A percentile compares a stretch with the other conserved stretches of the same genome.
phyloP scores from a whole-genome alignment of 2,888 invertebrate species.

The Metalampra italica region DNA sequence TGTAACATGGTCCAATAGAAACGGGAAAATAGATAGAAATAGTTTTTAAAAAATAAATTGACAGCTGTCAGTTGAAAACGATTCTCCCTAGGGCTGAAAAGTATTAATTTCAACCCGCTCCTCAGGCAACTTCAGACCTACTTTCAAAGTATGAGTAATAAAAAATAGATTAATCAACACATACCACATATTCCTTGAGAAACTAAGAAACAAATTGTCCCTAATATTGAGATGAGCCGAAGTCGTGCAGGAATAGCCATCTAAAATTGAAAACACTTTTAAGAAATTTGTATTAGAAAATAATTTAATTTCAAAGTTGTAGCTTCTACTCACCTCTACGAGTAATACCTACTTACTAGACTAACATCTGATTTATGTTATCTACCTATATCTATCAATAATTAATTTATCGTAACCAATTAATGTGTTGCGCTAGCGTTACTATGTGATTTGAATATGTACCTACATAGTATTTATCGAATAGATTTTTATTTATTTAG shows the following conservation, averaged over 20 bases:
- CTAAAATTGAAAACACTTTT: not conserved
- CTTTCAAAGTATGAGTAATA: too few relatives aligned
- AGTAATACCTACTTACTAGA: not conserved
- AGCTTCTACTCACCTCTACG: not conserved
- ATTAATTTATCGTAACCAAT: not conserved
- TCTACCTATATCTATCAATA: not conserved
- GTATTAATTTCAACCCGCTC: too few relatives aligned
- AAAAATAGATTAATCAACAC: slow-evolving; percentile 7
- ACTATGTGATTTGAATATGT: too few relatives aligned
- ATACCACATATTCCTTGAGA: slow-evolving; percentile 26
- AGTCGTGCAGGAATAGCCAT: not conserved
- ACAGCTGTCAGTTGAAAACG: too few relatives aligned
- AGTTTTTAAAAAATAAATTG: too few relatives aligned
- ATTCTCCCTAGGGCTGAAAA: too few relatives aligned
- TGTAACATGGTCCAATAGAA: too few relatives aligned
- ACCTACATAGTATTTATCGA: too few relatives aligned
- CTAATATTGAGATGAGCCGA: not conserved
- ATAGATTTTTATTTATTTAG: too few relatives aligned
- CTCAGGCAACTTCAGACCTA: too few relatives aligned
- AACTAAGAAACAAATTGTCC: slow-evolving; percentile 6
- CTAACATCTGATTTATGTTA: not conserved
- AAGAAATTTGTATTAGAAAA: not conserved
- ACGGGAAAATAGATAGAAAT: too few relatives aligned
- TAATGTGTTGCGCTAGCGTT: not conserved
- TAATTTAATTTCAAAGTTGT: not conserved